Evolutionary conservation across 2,888 invertebrate genomes (phyloP).

Genomic region (Dione vanillae): DNA sequence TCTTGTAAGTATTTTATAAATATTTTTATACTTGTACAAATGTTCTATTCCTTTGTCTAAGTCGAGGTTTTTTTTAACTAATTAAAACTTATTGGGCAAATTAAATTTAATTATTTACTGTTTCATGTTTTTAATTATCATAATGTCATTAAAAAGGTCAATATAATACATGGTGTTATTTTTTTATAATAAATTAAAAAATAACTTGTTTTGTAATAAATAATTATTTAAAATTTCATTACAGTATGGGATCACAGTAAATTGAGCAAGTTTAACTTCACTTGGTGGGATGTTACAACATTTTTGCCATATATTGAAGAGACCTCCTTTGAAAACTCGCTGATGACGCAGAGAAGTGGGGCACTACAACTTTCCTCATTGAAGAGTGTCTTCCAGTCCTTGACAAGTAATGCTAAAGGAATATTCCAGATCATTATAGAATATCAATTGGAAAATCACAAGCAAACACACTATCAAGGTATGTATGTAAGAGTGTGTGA

Average conservation of each 20-base stretch:
- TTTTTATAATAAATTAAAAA: no score
- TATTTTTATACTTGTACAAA: no score
- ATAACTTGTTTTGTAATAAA: not conserved
- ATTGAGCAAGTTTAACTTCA: conserved; percentile 92
- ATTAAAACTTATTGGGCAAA: no score
- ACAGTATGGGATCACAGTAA: conserved; percentile 96
- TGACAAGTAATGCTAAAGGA: conserved; percentile 94
- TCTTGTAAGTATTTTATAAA: no score
- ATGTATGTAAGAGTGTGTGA: conserved; percentile 44
- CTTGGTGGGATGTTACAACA: conserved; percentile 96
- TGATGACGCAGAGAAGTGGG: conserved; percentile 91
- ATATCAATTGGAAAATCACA: conserved; percentile 91
- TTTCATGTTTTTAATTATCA: no score
- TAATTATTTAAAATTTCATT: not conserved
- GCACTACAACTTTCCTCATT: conserved; percentile 93
- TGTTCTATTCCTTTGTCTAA: no score
- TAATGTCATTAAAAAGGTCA: no score
- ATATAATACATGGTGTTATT: no score
- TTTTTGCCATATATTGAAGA: conserved; percentile 93
- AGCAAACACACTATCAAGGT: conserved; percentile 90
- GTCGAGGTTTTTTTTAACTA: no score
- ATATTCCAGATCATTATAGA: conserved; percentile 93
- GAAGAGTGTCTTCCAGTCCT: conserved; percentile 94
- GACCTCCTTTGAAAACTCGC: conserved; percentile 92
- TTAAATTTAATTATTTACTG: no score